Conservation (phyloP, 1,140 invertebrate species). For the Leptopilina boulardi region DNA sequence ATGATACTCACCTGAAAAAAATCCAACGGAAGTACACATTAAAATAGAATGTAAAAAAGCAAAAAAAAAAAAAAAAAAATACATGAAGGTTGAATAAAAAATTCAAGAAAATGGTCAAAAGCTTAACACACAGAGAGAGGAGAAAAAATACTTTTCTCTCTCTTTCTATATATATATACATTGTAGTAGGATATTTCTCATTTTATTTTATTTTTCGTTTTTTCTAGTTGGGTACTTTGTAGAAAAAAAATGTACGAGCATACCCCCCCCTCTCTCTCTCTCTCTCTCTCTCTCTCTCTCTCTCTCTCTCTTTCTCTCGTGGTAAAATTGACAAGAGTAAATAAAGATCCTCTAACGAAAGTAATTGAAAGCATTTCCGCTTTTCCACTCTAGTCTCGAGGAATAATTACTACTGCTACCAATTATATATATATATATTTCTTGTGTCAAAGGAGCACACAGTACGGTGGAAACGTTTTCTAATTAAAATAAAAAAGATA, state of each 20-base stretch:
- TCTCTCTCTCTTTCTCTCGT: too few species aligned
- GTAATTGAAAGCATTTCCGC: conserved; percentile 5
- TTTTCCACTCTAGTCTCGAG: neutral
- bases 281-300: too few species aligned
- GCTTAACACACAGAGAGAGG: neutral
- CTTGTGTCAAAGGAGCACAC: neutral
- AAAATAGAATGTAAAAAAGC: neutral
- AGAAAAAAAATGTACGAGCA: neutral
- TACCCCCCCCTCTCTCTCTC: too few species aligned
- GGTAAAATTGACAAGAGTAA: neutral
- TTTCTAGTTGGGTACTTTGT: neutral
- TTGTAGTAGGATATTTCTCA: neutral
- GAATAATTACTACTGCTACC: conserved; percentile 7
- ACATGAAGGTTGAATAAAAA: too few species aligned
- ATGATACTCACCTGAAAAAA: conserved; percentile 4
- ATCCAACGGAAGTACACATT: neutral
- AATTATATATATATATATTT: conserved; percentile 18
- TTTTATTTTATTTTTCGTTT: neutral
- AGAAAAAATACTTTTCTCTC: neutral
- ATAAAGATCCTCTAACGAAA: conserved; percentile 17
- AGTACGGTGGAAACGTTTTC: neutral
- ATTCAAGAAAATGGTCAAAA: neutral
- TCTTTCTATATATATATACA: neutral
- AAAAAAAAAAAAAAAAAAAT: too few species aligned
- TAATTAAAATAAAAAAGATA: neutral